Evolutionary conservation across 92 coral and sea anemone genomes (phyloP).

Genomic region (Porites evermanni): DNA sequence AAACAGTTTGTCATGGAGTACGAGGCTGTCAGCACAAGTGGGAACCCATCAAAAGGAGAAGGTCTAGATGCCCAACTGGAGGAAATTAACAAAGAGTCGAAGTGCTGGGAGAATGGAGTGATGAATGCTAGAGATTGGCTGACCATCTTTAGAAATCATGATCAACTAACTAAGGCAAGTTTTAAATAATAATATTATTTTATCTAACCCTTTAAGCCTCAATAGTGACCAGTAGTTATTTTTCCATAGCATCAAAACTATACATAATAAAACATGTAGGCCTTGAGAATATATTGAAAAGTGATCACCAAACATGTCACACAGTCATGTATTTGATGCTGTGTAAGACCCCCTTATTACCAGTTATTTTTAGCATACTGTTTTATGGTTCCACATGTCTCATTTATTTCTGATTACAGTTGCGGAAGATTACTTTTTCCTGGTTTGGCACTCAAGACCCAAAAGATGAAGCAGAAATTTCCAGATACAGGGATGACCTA

Average conservation of each 20-base stretch:
- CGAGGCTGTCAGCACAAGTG: constrained; percentile 34
- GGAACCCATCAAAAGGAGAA: constrained; percentile 40
- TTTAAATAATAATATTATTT: no score
- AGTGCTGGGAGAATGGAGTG: constrained; percentile 21
- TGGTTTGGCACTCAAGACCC: constrained; percentile 42
- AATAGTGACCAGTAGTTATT: no score
- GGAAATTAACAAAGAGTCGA: constrained; percentile 31
- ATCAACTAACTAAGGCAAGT: constrained; percentile 19
- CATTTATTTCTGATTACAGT: neutral
- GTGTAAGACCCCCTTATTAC: no score
- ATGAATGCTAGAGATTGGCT: constrained; percentile 40
- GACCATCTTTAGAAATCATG: constrained; percentile 42
- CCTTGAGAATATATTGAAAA: no score
- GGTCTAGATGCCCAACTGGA: constrained; percentile 48
- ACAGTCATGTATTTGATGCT: no score
- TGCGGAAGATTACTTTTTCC: neutral
- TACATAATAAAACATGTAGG: no score
- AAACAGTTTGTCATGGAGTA: neutral
- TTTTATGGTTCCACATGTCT: neutral
- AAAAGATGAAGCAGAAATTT: constrained; percentile 25
- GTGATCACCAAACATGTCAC: no score
- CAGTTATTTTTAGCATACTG: no score
- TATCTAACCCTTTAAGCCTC: neutral
- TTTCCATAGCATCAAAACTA: no score
- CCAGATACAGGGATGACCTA: constrained; percentile 15